Conservation (phyloP, 1,140 invertebrate species). For the Drosophila repletoides region DNA sequence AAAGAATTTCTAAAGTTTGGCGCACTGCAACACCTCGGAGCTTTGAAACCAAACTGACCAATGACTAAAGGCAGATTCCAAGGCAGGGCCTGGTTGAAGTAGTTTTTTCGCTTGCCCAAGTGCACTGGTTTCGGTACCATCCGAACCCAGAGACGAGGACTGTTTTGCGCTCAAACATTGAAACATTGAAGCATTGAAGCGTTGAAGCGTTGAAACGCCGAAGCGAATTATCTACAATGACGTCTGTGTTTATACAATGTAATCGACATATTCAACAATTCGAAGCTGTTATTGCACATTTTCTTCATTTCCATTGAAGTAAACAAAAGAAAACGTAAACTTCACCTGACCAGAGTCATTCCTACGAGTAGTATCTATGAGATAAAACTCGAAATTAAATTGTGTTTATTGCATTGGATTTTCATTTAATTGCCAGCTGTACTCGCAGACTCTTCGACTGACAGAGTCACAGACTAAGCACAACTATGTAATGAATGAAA, state of each 20-base stretch:
- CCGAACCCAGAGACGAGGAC: conserved; percentile 35
- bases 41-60: conserved; percentile 8
- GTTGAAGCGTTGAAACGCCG: no score
- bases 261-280: conserved; percentile 59
- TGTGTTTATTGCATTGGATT: conserved; percentile 41
- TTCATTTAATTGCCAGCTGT: conserved; percentile 68
- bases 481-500: conserved; percentile 69
- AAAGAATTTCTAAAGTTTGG: not conserved
- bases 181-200: no score
- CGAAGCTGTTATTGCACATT: conserved; percentile 60
- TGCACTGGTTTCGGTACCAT: conserved; percentile 18
- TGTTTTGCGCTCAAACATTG: conserved; percentile 49
- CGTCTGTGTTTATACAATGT: conserved; percentile 73
- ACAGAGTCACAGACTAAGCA: conserved; percentile 54
- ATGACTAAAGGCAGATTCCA: not conserved
- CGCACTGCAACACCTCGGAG: conserved; percentile 16
- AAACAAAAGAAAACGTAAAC: conserved; percentile 29
- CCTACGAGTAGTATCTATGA: conserved; percentile 36
- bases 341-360: not conserved
- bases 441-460: no score
- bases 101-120: not conserved
- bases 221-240: conserved; percentile 44
- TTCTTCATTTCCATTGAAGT: conserved; percentile 46
- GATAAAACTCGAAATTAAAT: conserved; percentile 7
- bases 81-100: not conserved